Conservation (phyloP, 2,797 vertebrate species). For the Gobionotothen gibberifrons region DNA sequence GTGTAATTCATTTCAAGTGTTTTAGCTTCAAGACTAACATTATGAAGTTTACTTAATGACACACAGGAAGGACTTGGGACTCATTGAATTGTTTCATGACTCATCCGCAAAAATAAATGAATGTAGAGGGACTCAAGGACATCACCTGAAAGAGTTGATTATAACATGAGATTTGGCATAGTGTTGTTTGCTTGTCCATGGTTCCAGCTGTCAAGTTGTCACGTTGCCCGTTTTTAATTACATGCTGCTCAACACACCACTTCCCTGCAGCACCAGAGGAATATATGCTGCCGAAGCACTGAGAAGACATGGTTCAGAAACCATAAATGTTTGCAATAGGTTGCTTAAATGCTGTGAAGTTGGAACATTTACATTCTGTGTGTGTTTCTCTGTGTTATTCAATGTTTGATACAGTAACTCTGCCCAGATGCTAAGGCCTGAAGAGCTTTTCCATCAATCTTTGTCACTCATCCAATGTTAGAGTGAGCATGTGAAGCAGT, state of each 20-base stretch:
- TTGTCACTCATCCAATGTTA: slow-evolving; percentile 33
- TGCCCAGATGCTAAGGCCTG: slow-evolving; percentile 20
- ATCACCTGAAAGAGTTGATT: slow-evolving; percentile 28
- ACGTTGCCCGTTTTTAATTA: slow-evolving; percentile 45
- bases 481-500: slow-evolving; percentile 21
- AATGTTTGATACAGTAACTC: slow-evolving; percentile 31
- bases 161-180: slow-evolving; percentile 18
- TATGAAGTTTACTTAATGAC: slow-evolving; percentile 28
- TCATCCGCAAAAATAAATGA: slow-evolving; percentile 29
- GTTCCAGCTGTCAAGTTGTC: slow-evolving; percentile 24
- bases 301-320: slow-evolving; percentile 36
- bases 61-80: slow-evolving; percentile 31
- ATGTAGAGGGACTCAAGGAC: slow-evolving; percentile 22
- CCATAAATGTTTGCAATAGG: slow-evolving; percentile 30
- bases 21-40: slow-evolving; percentile 7
- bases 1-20: slow-evolving; percentile 4
- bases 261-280: slow-evolving; percentile 15
- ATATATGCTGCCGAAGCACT: slow-evolving; percentile 30
- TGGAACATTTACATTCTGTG: slow-evolving; percentile 18
- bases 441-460: slow-evolving; percentile 27
- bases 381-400: slow-evolving; percentile 17
- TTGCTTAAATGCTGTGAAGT: slow-evolving; percentile 8
- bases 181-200: slow-evolving; percentile 29
- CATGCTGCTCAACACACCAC: slow-evolving; percentile 39
- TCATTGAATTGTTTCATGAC: slow-evolving; percentile 27